Percentiles rank a stretch among this genome's conserved stretches.
Evolutionary conservation across 2,113 vertebrate genomes (phyloP).

Genomic region (Macrotis lagotis): DNA sequence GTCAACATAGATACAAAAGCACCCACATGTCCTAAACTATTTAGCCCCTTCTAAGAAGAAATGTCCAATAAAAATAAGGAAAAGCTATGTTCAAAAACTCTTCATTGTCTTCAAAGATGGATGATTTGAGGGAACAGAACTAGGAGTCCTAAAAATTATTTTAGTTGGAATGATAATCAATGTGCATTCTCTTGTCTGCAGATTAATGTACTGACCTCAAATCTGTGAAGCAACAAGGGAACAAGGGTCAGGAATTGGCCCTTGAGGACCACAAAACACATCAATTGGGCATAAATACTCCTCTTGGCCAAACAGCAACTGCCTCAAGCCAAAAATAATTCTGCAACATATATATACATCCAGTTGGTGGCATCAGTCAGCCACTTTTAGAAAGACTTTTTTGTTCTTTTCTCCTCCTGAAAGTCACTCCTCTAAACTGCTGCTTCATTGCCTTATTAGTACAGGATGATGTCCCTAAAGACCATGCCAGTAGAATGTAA

Average conservation of each 20-base stretch:
- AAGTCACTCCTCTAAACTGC: background rate
- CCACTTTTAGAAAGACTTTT: background rate
- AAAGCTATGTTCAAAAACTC: background rate
- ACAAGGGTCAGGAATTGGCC: background rate
- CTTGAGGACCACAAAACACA: background rate
- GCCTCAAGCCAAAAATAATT: background rate
- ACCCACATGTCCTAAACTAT: background rate
- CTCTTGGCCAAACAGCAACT: background rate
- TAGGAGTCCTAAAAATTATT: background rate
- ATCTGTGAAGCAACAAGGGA: background rate
- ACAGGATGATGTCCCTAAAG: background rate
- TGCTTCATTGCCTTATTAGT: background rate
- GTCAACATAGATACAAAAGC: background rate
- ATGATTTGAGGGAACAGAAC: background rate
- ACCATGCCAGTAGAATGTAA: background rate
- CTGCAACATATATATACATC: background rate
- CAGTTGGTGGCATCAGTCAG: background rate
- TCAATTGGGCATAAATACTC: background rate
- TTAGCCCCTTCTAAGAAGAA: background rate
- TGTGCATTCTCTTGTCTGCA: background rate
- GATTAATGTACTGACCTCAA: background rate
- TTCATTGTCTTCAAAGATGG: background rate
- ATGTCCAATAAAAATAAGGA: background rate
- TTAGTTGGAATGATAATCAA: background rate
- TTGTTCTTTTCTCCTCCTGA: background rate